These are phyloP conservation scores for Drosophila sproati DNA, from an alignment of 1,140 invertebrate species.

Conservation along the genomic window DNA sequence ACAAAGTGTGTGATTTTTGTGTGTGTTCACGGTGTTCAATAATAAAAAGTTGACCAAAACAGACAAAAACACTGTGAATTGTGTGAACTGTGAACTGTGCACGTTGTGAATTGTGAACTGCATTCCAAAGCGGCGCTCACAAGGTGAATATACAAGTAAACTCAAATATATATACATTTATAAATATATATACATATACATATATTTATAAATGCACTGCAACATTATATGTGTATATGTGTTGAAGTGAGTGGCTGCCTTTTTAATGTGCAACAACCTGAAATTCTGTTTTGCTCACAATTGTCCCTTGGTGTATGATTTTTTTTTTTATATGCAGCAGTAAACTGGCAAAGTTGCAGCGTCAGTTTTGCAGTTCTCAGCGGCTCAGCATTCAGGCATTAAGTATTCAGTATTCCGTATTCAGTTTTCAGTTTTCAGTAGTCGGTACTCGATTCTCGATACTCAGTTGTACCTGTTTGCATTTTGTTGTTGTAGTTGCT, in stretches of 20 bases:
- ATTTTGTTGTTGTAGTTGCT: constrained; percentile 5
- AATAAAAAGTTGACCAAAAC: constrained; percentile 4
- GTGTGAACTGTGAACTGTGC: constrained; percentile 7
- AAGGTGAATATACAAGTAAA: constrained; percentile 37
- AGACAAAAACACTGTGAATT: constrained; percentile 1
- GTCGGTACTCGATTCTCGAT: constrained; percentile 10
- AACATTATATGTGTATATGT: background rate
- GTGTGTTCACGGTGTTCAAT: background rate
- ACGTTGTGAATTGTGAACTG: constrained; percentile 16
- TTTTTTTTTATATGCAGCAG: constrained; percentile 14
- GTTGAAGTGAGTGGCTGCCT: background rate
- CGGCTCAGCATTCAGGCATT: constrained; percentile 8
- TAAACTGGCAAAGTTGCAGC: constrained; percentile 28
- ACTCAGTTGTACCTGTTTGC: constrained; percentile 46
- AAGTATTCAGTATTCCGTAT: constrained; percentile 1
- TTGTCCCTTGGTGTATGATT: constrained; percentile 28
- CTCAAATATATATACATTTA: background rate
- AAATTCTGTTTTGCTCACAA: constrained; percentile 31
- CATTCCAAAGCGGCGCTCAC: constrained; percentile 2
- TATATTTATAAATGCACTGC: background rate
- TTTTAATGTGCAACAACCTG: constrained; percentile 31
- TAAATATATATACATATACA: constrained; percentile 2
- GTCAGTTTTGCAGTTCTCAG: constrained; percentile 12
- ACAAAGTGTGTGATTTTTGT: background rate
- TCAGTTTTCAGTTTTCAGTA: background rate